phyloP scores from a whole-genome alignment of 37 sponge, comb jelly and placozoan genomes.

The Axinella damicornis region DNA sequence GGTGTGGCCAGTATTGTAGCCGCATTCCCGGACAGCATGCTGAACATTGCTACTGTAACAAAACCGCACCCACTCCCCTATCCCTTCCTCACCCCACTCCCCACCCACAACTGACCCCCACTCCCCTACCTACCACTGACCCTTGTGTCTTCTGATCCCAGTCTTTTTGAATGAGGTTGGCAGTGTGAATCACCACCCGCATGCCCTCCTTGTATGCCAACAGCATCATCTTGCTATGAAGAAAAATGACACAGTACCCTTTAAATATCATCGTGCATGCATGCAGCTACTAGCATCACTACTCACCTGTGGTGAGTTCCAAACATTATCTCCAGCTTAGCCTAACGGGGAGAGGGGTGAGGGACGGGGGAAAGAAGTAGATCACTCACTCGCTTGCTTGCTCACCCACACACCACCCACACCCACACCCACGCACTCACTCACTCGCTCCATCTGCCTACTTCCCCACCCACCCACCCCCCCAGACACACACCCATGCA shows the following conservation, averaged over 20 bases:
- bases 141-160: conserved; percentile 93
- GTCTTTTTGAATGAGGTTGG: conserved; percentile 88
- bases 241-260: conserved; percentile 12
- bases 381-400: too few species aligned
- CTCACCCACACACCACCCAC: too few species aligned
- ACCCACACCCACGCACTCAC: too few species aligned
- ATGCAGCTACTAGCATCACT: not conserved
- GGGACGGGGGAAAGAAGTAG: too few species aligned
- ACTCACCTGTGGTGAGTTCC: conserved; percentile 83
- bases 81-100: too few species aligned
- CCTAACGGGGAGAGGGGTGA: conserved; percentile 37
- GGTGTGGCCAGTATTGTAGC: not conserved
- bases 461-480: too few species aligned
- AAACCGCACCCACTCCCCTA: too few species aligned
- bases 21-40: too few species aligned
- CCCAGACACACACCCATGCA: too few species aligned
- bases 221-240: conserved; percentile 93
- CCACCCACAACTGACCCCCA: too few species aligned
- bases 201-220: conserved; percentile 78
- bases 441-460: too few species aligned
- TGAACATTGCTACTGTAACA: too few species aligned
- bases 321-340: conserved; percentile 62
- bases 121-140: not conserved
- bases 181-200: conserved; percentile 94
- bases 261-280: not conserved